Base-by-base conservation (phyloP, 2,797 vertebrate genomes). In the Rhadinocentrus ornatus region DNA sequence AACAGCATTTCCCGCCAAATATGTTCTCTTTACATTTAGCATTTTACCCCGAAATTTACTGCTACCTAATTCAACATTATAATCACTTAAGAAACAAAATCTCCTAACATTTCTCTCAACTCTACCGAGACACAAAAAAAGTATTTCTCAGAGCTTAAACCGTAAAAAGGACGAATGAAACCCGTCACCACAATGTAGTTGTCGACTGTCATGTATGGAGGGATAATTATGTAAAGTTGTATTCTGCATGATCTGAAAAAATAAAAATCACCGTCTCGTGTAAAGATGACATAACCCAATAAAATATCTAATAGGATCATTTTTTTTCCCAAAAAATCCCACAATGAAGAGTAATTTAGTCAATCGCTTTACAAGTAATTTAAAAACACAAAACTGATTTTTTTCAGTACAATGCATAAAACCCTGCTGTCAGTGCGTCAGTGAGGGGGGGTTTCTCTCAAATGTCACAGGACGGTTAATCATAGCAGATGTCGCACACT, bases 241-340 rank as follows among this genome's bases (percentile, higher is more conserved):
- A 44, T 32, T 20, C 24, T 5, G 39, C 27, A 27, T 52, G 13
- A 66, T 34, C 50, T 0, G 0, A 57, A 22, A 53, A 0, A 37
- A 31, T 13, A 6, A 15, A 24, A 15, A 26, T 58, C n/a, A 12
- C 35, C 62, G 31, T 57, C 24, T 57, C 26, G 48, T 54, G 10
- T 24, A 48, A 46, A 26, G 31, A 69, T 62, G 27, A 44, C 53
- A 6, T 32, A 54, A 62, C 64, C 60, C 22, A 41, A 46, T 32
- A 44, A 22, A 2, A 9, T 13, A 57, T 35, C 66, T 58, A 73
- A 60, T 62, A 65, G 50, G 11, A 63, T 58, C 53, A 35, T 73
- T 77, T 77, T 48, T 73, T 74, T 77, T 67, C n/a, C n/a, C 16
- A 66, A 53, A n/a, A 31, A 35, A 0, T 10, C 62, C 65, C 20